A percentile compares a stretch with the other conserved stretches of the same genome.
Conservation (phyloP, 2,113 vertebrate genomes). For the Hemiscyllium ocellatum region DNA sequence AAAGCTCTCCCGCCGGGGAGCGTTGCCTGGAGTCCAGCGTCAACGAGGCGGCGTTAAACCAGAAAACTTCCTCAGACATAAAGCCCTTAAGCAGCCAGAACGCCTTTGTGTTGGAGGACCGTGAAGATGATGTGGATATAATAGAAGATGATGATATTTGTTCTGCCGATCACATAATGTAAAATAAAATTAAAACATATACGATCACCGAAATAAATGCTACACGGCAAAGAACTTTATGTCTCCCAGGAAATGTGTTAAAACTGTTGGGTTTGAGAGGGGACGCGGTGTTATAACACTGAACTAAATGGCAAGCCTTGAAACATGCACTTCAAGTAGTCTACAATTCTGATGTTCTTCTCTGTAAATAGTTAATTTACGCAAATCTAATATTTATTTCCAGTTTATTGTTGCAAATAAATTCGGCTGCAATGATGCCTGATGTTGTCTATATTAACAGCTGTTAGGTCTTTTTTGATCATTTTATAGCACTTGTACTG, state of each 20-base stretch:
- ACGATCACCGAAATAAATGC: neutral
- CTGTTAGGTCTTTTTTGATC: neutral
- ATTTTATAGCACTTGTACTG: constrained; percentile 3
- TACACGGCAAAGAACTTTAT: neutral
- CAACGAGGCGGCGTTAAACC: constrained; percentile 60
- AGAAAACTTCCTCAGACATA: constrained; percentile 51
- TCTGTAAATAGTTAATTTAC: constrained; percentile 7
- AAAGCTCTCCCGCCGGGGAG: constrained; percentile 54
- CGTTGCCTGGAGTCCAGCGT: constrained; percentile 66
- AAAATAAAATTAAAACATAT: constrained; percentile 47
- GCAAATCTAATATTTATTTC: constrained; percentile 35
- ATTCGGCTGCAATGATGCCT: neutral
- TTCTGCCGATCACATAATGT: constrained; percentile 70
- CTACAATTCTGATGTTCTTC: neutral
- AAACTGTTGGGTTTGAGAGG: neutral
- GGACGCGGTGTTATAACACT: no score
- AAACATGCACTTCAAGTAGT: neutral
- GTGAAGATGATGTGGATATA: constrained; percentile 90
- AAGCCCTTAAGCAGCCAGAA: constrained; percentile 54
- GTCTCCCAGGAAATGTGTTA: neutral
- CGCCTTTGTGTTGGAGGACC: constrained; percentile 70
- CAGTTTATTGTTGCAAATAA: neutral
- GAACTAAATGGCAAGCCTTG: neutral
- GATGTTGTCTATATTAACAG: neutral
- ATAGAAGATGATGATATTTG: constrained; percentile 77